These are phyloP conservation scores for Forbesichthys agassizii DNA, from an alignment of 2,113 vertebrate species.

Conservation along the genomic window DNA sequence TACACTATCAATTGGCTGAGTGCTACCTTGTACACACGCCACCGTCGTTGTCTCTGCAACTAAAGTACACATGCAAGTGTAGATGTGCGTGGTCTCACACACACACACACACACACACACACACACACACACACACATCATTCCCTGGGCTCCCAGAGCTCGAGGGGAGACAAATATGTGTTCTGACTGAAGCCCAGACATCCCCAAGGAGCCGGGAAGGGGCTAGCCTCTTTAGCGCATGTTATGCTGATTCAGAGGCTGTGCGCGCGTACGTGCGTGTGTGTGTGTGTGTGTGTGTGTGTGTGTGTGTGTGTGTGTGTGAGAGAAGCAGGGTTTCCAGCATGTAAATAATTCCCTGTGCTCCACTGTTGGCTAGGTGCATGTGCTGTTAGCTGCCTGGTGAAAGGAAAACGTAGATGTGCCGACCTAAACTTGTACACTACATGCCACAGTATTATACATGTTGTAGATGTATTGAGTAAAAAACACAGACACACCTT, in stretches of 20 bases:
- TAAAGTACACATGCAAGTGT: too few relatives aligned
- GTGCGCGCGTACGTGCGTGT: background rate
- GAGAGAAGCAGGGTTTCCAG: background rate
- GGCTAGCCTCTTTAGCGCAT: constrained; percentile 13
- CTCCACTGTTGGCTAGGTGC: too few relatives aligned
- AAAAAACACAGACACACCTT: too few relatives aligned
- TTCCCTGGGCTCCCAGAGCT: constrained; percentile 1
- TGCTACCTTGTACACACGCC: background rate
- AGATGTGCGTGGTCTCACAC: constrained; percentile 2
- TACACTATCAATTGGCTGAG: background rate
- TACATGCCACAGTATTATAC: too few relatives aligned
- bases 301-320: too few relatives aligned
- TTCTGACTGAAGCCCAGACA: constrained; percentile 31
- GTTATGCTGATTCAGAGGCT: constrained; percentile 41
- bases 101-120: constrained; percentile 8
- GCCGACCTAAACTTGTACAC: too few relatives aligned
- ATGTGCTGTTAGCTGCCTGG: too few relatives aligned
- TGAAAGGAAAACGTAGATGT: too few relatives aligned
- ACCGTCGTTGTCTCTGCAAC: too few relatives aligned
- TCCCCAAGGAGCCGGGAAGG: constrained; percentile 28
- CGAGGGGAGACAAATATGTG: constrained; percentile 40
- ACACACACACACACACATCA: constrained; percentile 11
- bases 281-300: too few relatives aligned
- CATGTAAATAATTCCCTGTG: too few relatives aligned
- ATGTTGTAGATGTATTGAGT: too few relatives aligned